Percentiles rank a stretch among this genome's conserved stretches.
Evolutionary conservation across 2,113 vertebrate genomes (phyloP).

Genomic region (Myodes glareolus): DNA sequence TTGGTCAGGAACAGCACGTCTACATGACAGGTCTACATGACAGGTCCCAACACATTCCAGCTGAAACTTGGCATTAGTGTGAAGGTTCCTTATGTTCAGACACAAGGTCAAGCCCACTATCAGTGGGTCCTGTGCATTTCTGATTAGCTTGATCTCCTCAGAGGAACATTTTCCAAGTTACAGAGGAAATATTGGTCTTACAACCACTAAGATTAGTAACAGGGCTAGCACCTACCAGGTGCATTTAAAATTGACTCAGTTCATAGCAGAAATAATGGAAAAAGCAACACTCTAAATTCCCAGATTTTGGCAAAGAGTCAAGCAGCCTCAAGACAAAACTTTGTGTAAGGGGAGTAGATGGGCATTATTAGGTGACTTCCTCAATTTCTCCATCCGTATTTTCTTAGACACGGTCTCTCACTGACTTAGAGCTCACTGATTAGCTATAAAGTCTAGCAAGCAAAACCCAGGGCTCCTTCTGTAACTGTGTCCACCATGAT

Average conservation of each 20-base stretch:
- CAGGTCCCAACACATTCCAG: neutral
- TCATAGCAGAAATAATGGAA: neutral
- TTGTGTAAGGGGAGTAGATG: too few relatives aligned
- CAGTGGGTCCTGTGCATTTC: conserved; percentile 8
- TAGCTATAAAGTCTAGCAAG: neutral
- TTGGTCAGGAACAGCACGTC: neutral
- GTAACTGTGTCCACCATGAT: neutral
- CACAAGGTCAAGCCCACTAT: neutral
- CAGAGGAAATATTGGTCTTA: conserved; percentile 52
- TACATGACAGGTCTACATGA: neutral
- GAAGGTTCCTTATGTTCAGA: conserved; percentile 43
- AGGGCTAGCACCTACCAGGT: neutral
- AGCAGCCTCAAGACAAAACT: neutral
- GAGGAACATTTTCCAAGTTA: conserved; percentile 42
- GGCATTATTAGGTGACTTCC: too few relatives aligned
- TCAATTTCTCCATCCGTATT: neutral
- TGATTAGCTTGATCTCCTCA: conserved; percentile 32
- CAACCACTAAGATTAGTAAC: conserved; percentile 26
- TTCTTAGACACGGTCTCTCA: neutral
- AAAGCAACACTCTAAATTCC: neutral
- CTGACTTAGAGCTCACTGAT: neutral
- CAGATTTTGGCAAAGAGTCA: neutral
- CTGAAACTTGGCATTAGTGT: neutral
- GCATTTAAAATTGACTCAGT: neutral
- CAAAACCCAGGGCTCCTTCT: neutral